Conservation (phyloP, 2,113 vertebrate genomes). For the Takifugu bimaculatus region DNA sequence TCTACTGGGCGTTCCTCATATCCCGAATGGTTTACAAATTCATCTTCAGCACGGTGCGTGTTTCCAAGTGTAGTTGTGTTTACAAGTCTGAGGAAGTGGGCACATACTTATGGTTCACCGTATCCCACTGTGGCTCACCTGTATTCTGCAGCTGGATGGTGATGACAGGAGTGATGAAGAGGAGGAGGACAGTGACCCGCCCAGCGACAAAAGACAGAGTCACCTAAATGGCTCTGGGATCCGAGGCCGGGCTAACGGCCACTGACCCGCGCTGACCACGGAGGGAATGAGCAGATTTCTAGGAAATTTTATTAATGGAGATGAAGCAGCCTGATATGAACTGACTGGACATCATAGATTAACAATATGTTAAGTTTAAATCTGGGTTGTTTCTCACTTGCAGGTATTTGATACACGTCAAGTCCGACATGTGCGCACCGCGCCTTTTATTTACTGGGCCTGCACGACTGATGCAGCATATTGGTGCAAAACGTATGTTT, state of each 20-base stretch:
- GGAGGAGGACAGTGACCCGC: slow-evolving; percentile 56
- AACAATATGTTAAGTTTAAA: not conserved
- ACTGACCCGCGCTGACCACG: slow-evolving; percentile 31
- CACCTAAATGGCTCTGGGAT: slow-evolving; percentile 47
- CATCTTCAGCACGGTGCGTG: slow-evolving; percentile 77
- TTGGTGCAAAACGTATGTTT: not conserved
- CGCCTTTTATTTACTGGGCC: not conserved
- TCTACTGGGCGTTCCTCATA: slow-evolving; percentile 88
- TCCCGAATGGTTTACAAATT: slow-evolving; percentile 81
- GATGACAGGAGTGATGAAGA: slow-evolving; percentile 68
- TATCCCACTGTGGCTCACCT: slow-evolving; percentile 6
- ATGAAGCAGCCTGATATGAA: not conserved
- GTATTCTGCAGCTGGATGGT: slow-evolving; percentile 50
- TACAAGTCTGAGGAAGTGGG: not conserved
- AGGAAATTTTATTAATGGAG: not conserved
- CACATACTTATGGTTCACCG: not conserved
- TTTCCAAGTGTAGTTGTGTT: not conserved
- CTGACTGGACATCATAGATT: too few species aligned
- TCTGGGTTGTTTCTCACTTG: not conserved
- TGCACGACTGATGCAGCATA: not conserved
- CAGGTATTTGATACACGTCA: not conserved
- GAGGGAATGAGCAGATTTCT: slow-evolving; percentile 8
- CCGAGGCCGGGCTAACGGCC: slow-evolving; percentile 53
- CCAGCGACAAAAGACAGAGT: slow-evolving; percentile 26
- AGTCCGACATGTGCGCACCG: not conserved